Conservation (phyloP, 2,113 vertebrate species). For the Antennarius striatus region DNA sequence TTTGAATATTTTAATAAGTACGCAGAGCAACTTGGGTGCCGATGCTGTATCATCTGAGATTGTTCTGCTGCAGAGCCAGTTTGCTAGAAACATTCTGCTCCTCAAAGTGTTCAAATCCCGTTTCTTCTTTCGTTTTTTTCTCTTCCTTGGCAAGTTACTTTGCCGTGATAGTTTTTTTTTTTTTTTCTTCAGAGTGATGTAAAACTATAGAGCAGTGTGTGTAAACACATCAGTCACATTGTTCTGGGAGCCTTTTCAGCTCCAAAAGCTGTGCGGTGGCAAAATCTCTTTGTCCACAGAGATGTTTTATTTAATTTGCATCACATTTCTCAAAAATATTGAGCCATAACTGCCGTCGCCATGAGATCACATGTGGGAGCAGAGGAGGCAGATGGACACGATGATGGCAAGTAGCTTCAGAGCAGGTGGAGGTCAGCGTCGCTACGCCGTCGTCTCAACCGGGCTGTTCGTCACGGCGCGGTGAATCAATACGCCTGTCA, state of each 20-base stretch:
- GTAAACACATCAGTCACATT: slow-evolving; percentile 49
- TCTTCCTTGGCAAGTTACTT: slow-evolving; percentile 31
- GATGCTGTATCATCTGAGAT: slow-evolving; percentile 2
- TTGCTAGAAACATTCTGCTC: slow-evolving; percentile 14
- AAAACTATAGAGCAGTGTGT: slow-evolving; percentile 34
- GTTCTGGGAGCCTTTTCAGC: slow-evolving; percentile 23
- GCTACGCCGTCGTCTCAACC: slow-evolving; percentile 37
- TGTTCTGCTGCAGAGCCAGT: slow-evolving; percentile 15
- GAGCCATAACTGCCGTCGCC: slow-evolving; percentile 1
- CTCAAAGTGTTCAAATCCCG: slow-evolving; percentile 34
- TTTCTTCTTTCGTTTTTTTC: slow-evolving; percentile 26
- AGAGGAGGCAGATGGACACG: slow-evolving; percentile 62
- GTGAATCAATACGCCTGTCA: slow-evolving; percentile 58
- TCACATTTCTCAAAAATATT: slow-evolving; percentile 19
- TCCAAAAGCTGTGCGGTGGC: slow-evolving; percentile 22
- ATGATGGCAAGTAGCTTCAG: slow-evolving; percentile 39
- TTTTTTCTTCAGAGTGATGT: slow-evolving; percentile 37
- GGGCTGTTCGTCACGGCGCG: slow-evolving; percentile 38
- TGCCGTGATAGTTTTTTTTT: slow-evolving; percentile 19
- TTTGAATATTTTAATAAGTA: slow-evolving; percentile 22
- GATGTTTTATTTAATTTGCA: slow-evolving; percentile 13
- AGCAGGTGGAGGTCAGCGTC: slow-evolving; percentile 62
- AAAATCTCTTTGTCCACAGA: slow-evolving; percentile 18
- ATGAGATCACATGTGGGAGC: slow-evolving; percentile 28
- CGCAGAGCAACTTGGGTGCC: slow-evolving; percentile 12